Conservation (phyloP, 2,113 vertebrate species). For the Sterrhoptilus dennistouni region DNA sequence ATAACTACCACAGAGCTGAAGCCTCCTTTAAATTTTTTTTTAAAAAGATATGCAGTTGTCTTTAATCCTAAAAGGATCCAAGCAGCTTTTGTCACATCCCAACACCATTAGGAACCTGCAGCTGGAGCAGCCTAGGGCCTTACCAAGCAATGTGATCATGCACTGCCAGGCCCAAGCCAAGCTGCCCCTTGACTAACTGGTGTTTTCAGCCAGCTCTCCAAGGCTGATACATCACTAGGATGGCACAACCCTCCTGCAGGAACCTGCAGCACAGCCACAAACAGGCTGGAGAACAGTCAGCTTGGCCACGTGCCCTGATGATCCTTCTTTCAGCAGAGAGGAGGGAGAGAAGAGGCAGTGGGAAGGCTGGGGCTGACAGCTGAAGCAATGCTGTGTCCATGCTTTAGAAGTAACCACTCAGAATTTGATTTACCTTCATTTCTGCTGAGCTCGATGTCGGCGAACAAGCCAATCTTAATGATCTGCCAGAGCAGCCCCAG, state of each 20-base stretch:
- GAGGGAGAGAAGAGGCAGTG: background rate
- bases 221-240: background rate
- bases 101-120: fast-evolving
- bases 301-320: background rate
- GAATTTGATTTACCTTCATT: conserved; percentile 85
- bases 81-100: background rate
- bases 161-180: background rate
- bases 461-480: conserved; percentile 96
- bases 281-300: background rate
- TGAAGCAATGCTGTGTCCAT: fast-evolving
- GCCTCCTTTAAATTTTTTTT: fast-evolving
- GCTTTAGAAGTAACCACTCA: background rate
- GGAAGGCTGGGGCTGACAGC: background rate
- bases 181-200: background rate
- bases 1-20: background rate
- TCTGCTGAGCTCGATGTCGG: conserved; percentile 92
- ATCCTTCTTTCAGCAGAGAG: background rate
- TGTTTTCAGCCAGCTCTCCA: background rate
- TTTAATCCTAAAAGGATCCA: background rate
- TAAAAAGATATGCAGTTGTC: background rate
- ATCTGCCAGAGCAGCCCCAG: conserved; percentile 97
- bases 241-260: background rate
- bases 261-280: background rate
- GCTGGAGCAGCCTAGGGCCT: background rate
- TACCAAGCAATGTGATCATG: background rate